Evolutionary conservation across 2,113 vertebrate genomes (phyloP).

Genomic region (Brachyhypopomus gauderio): DNA sequence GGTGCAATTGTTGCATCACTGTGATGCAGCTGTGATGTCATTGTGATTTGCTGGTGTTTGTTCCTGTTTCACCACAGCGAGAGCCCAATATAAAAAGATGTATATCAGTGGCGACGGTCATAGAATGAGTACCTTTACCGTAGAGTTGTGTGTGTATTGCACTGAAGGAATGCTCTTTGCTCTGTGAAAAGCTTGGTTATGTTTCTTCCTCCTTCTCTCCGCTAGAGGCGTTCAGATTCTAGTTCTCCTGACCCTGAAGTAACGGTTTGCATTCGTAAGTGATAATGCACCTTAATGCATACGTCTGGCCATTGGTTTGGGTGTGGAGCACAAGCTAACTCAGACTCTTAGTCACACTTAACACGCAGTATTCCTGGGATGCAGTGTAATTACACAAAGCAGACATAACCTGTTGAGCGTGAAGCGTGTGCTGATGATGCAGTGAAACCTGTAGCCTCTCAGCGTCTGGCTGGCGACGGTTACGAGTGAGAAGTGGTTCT

Average conservation of each 20-base stretch:
- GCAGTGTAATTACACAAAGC: slow-evolving; percentile 41
- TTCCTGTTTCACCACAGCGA: slow-evolving; percentile 32
- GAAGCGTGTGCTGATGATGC: slow-evolving; percentile 26
- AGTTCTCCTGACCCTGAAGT: slow-evolving; percentile 1
- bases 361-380: slow-evolving; percentile 21
- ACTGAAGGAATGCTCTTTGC: background rate
- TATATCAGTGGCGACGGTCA: background rate
- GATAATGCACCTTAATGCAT: slow-evolving; percentile 29
- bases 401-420: slow-evolving; percentile 36
- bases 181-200: background rate
- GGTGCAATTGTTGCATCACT: too few relatives aligned
- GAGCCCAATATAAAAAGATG: background rate
- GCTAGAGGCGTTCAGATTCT: background rate
- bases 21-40: background rate
- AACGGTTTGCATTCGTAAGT: slow-evolving; percentile 29
- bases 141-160: background rate
- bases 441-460: slow-evolving; percentile 32
- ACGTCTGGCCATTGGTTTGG: slow-evolving; percentile 38
- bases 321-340: background rate
- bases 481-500: slow-evolving; percentile 10
- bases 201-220: background rate
- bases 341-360: slow-evolving; percentile 8
- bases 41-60: background rate
- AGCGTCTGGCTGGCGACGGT: slow-evolving; percentile 37
- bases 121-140: background rate